Base-by-base conservation (phyloP, 2,888 invertebrate species). In the Neoaliturus tenellus region DNA sequence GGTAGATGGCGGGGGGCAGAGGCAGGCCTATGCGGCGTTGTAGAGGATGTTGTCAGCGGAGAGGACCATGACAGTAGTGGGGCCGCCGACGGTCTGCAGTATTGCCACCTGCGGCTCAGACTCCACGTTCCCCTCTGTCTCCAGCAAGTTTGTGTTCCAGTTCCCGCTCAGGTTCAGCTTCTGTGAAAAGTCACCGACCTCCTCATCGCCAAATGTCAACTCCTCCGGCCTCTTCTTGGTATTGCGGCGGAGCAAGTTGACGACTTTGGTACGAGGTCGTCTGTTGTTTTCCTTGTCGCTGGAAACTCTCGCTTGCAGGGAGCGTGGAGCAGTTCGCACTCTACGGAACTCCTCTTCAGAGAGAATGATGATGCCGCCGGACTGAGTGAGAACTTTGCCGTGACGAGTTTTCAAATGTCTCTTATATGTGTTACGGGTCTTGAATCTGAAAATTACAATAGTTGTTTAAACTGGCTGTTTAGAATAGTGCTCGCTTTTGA, bases 361-460 rank as follows among this genome's bases (percentile, higher is more conserved):
- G 12, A 91, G 89, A 86, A 91, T 89, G 12, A 91, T 87, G 14
- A 91, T 88, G 81, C 92, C 92, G 28, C 93, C 93, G 12, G 90
- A 90, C 8, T 92, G 92, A 4, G 92, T 93, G 33, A 93, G 89
- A 31, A 93, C 91, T 88, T 93, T 93, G 6, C 92, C 92, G 86
- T 93, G 93, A 1, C 92, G 89, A 4, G 93, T 93, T 87, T 92
- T 92, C 84, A 93, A 89, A 87, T 93, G 93, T 1, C 93, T 90
- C 87, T 93, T 93, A 88, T 93, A 93, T 0, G 93, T 93, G 88
- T 93, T 93, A 39, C 93, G 90, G 0, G 93, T 93, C 89, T 93
- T 93, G 87, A 93, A 93, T 87, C 92, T 91, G 20, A 3, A 51
- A 51, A 51, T 51, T 23, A 51, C 10, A 51, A 51, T 23, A 4